Evolutionary conservation across 2,113 vertebrate genomes (phyloP), one percentile per base, ranked within the genome.

Genomic region (Diadophis punctatus): DNA sequence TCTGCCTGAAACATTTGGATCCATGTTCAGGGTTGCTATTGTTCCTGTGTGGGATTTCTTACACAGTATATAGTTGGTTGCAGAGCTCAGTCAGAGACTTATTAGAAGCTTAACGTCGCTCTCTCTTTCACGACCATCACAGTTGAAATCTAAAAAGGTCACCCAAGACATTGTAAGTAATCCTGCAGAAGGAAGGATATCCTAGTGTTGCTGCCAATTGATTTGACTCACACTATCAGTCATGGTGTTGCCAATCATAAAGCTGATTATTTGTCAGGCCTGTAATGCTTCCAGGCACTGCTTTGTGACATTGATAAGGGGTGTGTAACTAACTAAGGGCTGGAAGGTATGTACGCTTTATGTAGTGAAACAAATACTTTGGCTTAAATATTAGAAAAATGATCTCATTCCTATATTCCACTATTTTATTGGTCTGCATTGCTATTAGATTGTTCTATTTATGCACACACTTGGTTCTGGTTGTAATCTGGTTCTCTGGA

Each of bases 261-360:
- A 95, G 94, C 94, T 94, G 95, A 96, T 97, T 80, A 95, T 96
- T 96, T 97, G 96, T 96, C 92, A 95, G 94, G 95, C 95, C 95
- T 95, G 93, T 25, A 27, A 46, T 96, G 94, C 94, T 97, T 95
- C 95, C 96, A 94, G 94, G 93, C 95, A 94, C 94, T 95, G 96
- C 96, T 93, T 93, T 96, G 91, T 96, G 96, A 96, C 97, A 96
- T 96, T 97, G 96, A 96, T 97, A 97, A 95, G 96, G 92, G 96
- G 93, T 95, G 93, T 94, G 95, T 90, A 94, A 49, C 95, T 93
- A 93, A 74, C 95, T 94, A 96, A 94, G 92, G 91, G 39, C 96
- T 94, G 90, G 43, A 95, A 97, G 96, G 91, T 95, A 96, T 95
- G 27, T 94, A 97, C 94, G 95, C 93, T 94, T 95, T 94, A 94